These are phyloP conservation scores for Autographa pulchrina DNA, from an alignment of 2,888 invertebrate species.

Conservation along the genomic window DNA sequence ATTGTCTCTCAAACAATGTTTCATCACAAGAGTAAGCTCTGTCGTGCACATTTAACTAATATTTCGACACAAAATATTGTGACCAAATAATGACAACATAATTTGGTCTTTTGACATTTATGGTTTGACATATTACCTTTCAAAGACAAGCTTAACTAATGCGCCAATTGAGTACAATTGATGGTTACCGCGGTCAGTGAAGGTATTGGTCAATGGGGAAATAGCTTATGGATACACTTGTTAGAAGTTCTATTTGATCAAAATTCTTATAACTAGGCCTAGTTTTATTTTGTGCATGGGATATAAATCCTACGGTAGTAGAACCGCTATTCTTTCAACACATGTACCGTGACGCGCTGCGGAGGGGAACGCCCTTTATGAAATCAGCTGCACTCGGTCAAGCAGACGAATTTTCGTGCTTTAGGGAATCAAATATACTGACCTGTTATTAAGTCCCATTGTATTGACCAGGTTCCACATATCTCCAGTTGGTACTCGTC, in stretches of 20 bases:
- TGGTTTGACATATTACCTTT: constrained; percentile 5
- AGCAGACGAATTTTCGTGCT: constrained; percentile 77
- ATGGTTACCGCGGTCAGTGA: neutral
- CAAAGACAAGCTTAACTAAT: constrained; percentile 1
- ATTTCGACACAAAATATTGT: constrained; percentile 8
- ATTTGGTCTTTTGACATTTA: constrained; percentile 6
- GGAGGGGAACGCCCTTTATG: constrained; percentile 86
- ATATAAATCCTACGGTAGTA: neutral
- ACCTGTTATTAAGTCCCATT: constrained; percentile 70
- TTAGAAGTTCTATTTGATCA: neutral
- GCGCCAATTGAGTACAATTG: neutral
- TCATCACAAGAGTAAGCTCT: neutral
- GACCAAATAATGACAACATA: neutral
- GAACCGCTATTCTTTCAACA: constrained; percentile 62
- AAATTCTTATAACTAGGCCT: neutral
- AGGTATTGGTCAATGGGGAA: neutral
- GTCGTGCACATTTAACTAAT: neutral
- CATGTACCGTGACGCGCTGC: constrained; percentile 65
- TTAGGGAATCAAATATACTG: constrained; percentile 74
- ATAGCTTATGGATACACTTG: neutral
- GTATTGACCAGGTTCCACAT: constrained; percentile 58
- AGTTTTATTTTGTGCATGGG: neutral
- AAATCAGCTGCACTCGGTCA: constrained; percentile 84
- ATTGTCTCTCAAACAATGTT: neutral
- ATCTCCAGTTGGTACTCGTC: constrained; percentile 35